Conservation (phyloP, 1,140 invertebrate species). For the Ganaspis sp. region DNA sequence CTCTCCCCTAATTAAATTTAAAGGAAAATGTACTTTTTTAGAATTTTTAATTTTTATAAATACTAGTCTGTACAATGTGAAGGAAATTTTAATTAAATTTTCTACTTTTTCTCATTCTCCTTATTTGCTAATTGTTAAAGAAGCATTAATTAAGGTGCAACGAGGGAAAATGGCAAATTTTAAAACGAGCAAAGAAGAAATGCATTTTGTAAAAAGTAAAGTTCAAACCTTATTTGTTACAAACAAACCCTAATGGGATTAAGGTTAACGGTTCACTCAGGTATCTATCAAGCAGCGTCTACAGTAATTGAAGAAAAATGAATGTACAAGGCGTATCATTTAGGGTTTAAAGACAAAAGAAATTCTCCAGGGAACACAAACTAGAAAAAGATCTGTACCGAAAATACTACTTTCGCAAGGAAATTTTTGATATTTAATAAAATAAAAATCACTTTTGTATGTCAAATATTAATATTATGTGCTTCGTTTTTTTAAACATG, state of each 20-base stretch:
- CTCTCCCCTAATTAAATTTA: no score
- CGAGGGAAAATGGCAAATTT: neutral
- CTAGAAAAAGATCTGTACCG: no score
- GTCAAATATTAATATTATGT: no score
- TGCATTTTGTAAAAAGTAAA: neutral
- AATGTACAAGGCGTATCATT: neutral
- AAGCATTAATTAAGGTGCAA: neutral
- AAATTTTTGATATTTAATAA: no score
- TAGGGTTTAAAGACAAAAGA: neutral
- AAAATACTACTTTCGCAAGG: neutral
- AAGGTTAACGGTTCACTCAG: neutral
- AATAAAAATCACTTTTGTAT: no score
- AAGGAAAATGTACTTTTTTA: no score
- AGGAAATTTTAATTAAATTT: no score
- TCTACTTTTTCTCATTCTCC: no score
- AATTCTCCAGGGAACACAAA: neutral
- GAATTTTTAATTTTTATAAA: no score
- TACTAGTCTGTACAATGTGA: no score
- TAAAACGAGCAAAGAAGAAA: neutral
- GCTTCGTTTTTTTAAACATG: no score
- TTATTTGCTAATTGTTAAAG: neutral
- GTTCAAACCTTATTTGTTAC: neutral
- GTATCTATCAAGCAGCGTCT: neutral
- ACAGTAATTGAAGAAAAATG: constrained; percentile 3
- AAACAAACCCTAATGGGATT: neutral